Base-by-base conservation (phyloP, 2,888 invertebrate genomes). In the Lamproptera curius region DNA sequence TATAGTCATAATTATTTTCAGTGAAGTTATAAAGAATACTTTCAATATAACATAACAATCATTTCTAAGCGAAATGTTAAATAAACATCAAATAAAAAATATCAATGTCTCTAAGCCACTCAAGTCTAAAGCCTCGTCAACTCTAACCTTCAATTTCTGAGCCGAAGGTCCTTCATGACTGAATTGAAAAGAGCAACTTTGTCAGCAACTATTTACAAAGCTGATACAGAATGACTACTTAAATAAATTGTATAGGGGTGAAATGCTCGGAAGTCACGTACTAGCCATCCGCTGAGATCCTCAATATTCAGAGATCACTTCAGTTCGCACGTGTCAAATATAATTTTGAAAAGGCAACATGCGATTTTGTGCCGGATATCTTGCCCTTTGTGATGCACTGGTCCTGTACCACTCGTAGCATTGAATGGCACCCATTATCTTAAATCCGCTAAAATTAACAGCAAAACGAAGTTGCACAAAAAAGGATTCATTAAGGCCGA, bases 221-320 rank as follows among this genome's bases (percentile, higher is more conserved):
- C 43, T 49, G 49, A 40, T 40, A 49, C 40, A 49, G 35, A 44
- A 49, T 44, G 51, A 44, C 47, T 47, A 47, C 41, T 47, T 44
- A 42, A 50, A 54, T 52, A 51, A 46, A 48, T 47, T 45, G 50
- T 52, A 41, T 48, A 47, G 48, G 51, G 48, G 39, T 42, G 40
- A 44, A 49, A 49, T 44, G 49, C 33, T 35, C 36, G 10, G 20
- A 41, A 50, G 49, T 45, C 55, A 53, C 56, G 56, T 56, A 51
- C 54, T 46, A 16, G 51, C 41, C 45, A 48, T 41, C 50, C 54
- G 53, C 50, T 46, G 52, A 53, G 55, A 62, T 62, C 59, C 57
- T 70, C 64, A 62, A 69, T 68, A 68, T 66, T 68, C 63, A 61
- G 63, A 67, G 61, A 64, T 67, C 63, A 66, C 63, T 72, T 61